Evolutionary conservation across 2,888 invertebrate genomes (phyloP).

Genomic region (Drosophila merina): DNA sequence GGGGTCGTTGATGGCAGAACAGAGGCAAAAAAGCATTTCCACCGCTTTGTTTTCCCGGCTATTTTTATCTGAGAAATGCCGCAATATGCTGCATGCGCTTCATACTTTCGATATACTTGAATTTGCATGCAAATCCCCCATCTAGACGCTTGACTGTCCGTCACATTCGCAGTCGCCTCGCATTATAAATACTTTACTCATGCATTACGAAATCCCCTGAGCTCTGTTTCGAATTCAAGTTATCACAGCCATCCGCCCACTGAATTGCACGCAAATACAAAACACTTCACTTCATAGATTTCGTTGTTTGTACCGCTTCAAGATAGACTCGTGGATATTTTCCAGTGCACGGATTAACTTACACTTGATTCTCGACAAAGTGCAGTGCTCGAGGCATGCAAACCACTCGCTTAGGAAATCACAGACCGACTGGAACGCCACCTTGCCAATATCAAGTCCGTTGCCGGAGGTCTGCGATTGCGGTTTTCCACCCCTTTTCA

Average conservation of each 20-base stretch:
- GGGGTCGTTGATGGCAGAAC: constrained; percentile 21
- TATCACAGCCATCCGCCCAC: constrained; percentile 13
- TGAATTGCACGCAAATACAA: background rate
- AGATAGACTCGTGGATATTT: background rate
- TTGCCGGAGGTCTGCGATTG: constrained; percentile 20
- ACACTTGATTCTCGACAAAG: constrained; percentile 38
- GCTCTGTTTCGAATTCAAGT: constrained; percentile 12
- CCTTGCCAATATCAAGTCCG: constrained; percentile 27
- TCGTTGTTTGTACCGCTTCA: background rate
- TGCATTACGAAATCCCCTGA: constrained; percentile 13
- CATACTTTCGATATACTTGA: constrained; percentile 10
- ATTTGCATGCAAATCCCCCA: constrained; percentile 16
- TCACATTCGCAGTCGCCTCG: background rate
- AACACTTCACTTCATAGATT: background rate
- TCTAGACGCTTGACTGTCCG: constrained; percentile 11
- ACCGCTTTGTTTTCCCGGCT: constrained; percentile 29
- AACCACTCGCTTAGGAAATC: constrained; percentile 54
- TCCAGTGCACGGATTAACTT: constrained; percentile 44
- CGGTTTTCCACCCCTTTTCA: constrained; percentile 1
- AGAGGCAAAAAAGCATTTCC: constrained; percentile 16
- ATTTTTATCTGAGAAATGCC: constrained; percentile 49
- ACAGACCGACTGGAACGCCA: constrained; percentile 56
- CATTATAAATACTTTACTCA: background rate
- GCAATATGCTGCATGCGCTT: constrained; percentile 41
- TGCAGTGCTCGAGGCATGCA: constrained; percentile 20